Evolutionary conservation across 2,113 vertebrate genomes (phyloP).

Genomic region (Arizona elegans): DNA sequence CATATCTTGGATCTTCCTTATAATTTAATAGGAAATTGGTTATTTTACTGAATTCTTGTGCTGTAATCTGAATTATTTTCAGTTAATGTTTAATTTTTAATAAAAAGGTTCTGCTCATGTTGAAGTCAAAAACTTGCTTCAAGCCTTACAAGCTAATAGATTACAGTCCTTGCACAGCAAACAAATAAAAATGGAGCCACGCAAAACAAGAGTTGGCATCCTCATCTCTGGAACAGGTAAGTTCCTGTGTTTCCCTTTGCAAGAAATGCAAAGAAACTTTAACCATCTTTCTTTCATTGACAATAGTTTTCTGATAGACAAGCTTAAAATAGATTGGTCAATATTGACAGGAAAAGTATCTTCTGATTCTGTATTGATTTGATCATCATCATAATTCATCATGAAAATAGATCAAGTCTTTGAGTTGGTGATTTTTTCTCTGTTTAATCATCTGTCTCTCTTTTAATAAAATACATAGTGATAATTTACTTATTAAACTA

Average conservation of each 20-base stretch:
- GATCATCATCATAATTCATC: neutral
- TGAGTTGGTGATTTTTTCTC: neutral
- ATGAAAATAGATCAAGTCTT: neutral
- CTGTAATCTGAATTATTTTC: neutral
- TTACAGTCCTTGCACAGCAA: constrained; percentile 42
- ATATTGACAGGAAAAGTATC: neutral
- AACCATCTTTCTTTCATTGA: neutral
- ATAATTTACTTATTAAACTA: neutral
- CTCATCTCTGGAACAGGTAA: constrained; percentile 95
- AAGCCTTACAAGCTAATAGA: constrained; percentile 57
- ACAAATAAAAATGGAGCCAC: constrained; percentile 50
- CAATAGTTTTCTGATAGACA: neutral
- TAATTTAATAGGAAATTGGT: neutral
- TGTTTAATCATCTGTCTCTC: neutral
- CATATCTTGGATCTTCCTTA: neutral
- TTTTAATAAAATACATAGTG: neutral
- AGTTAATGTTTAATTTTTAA: neutral
- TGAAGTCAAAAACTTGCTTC: constrained; percentile 66
- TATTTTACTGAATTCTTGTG: neutral
- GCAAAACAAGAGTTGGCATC: constrained; percentile 82
- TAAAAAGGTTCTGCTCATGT: constrained; percentile 65
- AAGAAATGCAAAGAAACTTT: neutral
- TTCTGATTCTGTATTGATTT: neutral
- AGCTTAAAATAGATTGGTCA: neutral
- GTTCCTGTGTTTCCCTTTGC: constrained; percentile 6